Conservation (phyloP, 2,797 vertebrate species). For the Sebastes hubbsi region DNA sequence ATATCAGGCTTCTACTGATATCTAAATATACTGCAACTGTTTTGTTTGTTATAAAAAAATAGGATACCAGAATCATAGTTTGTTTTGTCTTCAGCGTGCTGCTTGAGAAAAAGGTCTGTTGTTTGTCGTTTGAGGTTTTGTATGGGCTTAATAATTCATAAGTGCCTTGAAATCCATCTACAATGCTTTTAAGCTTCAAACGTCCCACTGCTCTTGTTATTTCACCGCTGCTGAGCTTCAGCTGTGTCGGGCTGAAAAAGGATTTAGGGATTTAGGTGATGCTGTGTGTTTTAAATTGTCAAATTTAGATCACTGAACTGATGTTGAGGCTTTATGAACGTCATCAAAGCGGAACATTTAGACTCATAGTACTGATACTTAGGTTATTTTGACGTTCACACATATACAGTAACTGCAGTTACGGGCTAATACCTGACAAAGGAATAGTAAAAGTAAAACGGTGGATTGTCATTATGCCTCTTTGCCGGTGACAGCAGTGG, state of each 20-base stretch:
- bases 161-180: conserved; percentile 21
- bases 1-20: neutral
- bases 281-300: neutral
- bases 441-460: neutral
- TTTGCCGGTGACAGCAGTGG: neutral
- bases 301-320: neutral
- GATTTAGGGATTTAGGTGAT: neutral
- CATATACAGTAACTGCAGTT: neutral
- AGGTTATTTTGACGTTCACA: neutral
- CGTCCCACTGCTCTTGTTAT: neutral
- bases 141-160: conserved; percentile 32
- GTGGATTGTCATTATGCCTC: neutral
- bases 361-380: too few species aligned
- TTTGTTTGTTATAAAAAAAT: neutral
- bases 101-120: neutral
- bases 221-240: neutral
- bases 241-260: neutral
- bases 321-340: neutral
- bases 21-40: neutral
- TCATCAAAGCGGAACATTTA: neutral
- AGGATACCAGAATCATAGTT: neutral
- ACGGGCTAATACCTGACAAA: neutral
- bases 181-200: conserved; percentile 25
- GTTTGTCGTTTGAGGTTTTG: conserved; percentile 21
- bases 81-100: neutral